phyloP scores from a whole-genome alignment of 2,888 invertebrate genomes.

The Ectemnius lituratus region DNA sequence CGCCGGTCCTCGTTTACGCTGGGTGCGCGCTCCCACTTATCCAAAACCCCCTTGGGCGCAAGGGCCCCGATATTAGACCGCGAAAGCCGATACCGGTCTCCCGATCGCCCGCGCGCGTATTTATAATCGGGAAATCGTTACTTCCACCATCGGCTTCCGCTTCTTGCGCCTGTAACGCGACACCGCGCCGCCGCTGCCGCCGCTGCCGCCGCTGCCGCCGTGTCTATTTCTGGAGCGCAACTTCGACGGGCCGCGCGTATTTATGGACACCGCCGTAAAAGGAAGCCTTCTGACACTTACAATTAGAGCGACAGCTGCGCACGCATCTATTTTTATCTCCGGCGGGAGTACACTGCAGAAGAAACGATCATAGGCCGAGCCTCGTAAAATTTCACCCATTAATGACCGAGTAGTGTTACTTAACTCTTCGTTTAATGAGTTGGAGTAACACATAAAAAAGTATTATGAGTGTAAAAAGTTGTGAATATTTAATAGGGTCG shows the following conservation, averaged over 20 bases:
- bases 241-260: conserved; percentile 16
- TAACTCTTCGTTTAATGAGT: no score
- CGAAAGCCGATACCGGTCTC: conserved; percentile 46
- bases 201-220: background rate
- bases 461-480: no score
- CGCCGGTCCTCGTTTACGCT: conserved; percentile 19
- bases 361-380: no score
- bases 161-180: conserved; percentile 19
- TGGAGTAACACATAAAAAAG: no score
- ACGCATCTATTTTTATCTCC: background rate
- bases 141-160: conserved; percentile 13
- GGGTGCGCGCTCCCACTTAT: conserved; percentile 33
- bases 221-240: conserved; percentile 25
- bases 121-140: conserved; percentile 39
- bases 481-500: no score
- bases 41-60: conserved; percentile 24
- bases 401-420: no score
- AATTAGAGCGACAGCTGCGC: background rate
- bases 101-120: conserved; percentile 30
- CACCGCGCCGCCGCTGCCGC: background rate
- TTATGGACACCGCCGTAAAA: conserved; percentile 5
- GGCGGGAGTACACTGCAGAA: background rate
- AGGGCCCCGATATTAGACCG: conserved; percentile 38
- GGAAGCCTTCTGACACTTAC: background rate
- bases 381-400: no score